A percentile compares a stretch with the other conserved stretches of the same genome.
phyloP scores from a whole-genome alignment of 1,140 invertebrate genomes.

The Drosophila murphyi region DNA sequence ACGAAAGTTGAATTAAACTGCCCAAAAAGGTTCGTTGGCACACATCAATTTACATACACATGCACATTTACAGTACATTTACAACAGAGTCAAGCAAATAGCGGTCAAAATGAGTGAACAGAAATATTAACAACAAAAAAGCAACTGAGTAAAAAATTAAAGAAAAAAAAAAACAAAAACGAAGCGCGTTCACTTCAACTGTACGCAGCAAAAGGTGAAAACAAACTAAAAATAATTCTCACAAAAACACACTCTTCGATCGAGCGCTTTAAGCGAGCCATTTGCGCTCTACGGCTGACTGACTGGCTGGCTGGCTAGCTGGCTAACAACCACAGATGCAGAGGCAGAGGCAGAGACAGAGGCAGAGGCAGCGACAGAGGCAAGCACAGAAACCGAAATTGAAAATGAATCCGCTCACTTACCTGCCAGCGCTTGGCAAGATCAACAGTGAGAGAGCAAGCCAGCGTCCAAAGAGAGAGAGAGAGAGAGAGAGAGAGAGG shows the following conservation, averaged over 20 bases:
- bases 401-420: slow-evolving; percentile 32
- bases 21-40: slow-evolving; percentile 3
- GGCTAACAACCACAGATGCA: not conserved
- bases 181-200: slow-evolving; percentile 43
- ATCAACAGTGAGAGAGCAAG: slow-evolving; percentile 1
- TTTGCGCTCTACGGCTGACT: slow-evolving; percentile 33
- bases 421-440: slow-evolving; percentile 29
- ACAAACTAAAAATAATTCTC: slow-evolving; percentile 81
- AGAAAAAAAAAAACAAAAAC: slow-evolving; percentile 5
- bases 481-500: not conserved
- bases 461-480: not conserved
- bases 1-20: slow-evolving; percentile 34
- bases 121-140: slow-evolving; percentile 25
- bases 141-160: slow-evolving; percentile 17
- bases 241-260: slow-evolving; percentile 46
- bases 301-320: slow-evolving; percentile 10
- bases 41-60: not conserved
- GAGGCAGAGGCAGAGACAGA: not conserved
- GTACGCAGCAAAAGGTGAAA: slow-evolving; percentile 74
- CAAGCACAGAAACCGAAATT: slow-evolving; percentile 10
- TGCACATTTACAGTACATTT: not conserved
- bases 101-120: slow-evolving; percentile 9
- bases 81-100: slow-evolving; percentile 14
- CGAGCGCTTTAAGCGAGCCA: slow-evolving; percentile 58
- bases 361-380: not conserved